Conservation (phyloP, 64 coral and sea anemone genomes). For the Actinia equina region DNA sequence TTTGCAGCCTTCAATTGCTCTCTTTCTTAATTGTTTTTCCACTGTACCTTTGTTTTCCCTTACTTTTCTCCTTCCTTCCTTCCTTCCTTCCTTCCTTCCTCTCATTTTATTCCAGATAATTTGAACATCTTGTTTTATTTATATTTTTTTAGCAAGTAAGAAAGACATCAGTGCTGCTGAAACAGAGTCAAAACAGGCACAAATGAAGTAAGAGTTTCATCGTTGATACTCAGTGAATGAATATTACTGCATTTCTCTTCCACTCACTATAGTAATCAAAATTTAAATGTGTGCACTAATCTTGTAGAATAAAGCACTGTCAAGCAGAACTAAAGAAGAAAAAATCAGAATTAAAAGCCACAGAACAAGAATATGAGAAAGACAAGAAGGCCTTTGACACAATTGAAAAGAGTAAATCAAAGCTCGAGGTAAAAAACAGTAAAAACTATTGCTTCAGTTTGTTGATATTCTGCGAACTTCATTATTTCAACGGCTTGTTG, state of each 20-base stretch:
- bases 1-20: too few species aligned
- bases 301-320: slow-evolving; percentile 83
- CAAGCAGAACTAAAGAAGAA: slow-evolving; percentile 96
- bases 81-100: too few species aligned
- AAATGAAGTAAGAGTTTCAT: slow-evolving; percentile 99
- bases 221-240: too few species aligned
- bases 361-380: slow-evolving; percentile 92
- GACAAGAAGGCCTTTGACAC: slow-evolving; percentile 88
- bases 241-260: too few species aligned
- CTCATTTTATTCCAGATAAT: neutral
- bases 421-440: slow-evolving; percentile 88
- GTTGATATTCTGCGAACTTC: too few species aligned
- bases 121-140: neutral
- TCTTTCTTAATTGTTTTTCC: neutral
- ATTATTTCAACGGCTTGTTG: too few species aligned
- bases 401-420: slow-evolving; percentile 68
- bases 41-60: neutral
- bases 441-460: too few species aligned
- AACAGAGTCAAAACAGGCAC: slow-evolving; percentile 90
- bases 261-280: too few species aligned
- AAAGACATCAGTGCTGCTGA: slow-evolving; percentile 93
- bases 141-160: slow-evolving; percentile 45
- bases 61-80: too few species aligned
- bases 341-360: slow-evolving; percentile 82
- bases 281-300: neutral